phyloP scores from a whole-genome alignment of 2,888 invertebrate species.

The Lomographa bimaculata region DNA sequence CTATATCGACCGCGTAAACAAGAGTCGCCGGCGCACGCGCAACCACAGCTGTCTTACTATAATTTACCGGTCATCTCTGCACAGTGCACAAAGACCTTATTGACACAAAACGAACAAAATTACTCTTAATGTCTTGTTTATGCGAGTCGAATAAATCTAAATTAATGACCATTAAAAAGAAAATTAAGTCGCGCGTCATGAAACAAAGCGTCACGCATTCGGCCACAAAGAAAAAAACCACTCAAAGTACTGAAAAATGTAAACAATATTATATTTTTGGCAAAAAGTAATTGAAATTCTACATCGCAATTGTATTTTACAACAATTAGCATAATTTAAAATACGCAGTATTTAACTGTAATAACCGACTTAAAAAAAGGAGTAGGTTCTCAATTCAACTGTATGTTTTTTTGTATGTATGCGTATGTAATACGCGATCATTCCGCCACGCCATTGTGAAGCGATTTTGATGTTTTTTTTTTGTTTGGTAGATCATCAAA shows the following conservation, averaged over 20 bases:
- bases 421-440: no score
- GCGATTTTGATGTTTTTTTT: no score
- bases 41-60: conserved; percentile 61
- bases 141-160: conserved; percentile 10
- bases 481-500: no score
- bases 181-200: conserved; percentile 13
- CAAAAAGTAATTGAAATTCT: conserved; percentile 10
- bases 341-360: no score
- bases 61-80: conserved; percentile 51
- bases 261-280: conserved; percentile 13
- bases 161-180: conserved; percentile 14
- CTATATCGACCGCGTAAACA: conserved; percentile 56
- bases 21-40: conserved; percentile 42
- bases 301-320: conserved; percentile 1
- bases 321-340: no score
- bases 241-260: conserved; percentile 15
- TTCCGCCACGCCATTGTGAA: no score
- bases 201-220: no score
- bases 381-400: no score
- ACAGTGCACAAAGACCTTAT: conserved; percentile 32
- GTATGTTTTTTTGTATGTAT: no score
- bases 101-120: conserved; percentile 7
- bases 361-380: no score
- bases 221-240: conserved; percentile 13
- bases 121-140: conserved; percentile 7